Evolutionary conservation across 1,140 invertebrate genomes (phyloP).

Genomic region (Drosophila bipectinata): DNA sequence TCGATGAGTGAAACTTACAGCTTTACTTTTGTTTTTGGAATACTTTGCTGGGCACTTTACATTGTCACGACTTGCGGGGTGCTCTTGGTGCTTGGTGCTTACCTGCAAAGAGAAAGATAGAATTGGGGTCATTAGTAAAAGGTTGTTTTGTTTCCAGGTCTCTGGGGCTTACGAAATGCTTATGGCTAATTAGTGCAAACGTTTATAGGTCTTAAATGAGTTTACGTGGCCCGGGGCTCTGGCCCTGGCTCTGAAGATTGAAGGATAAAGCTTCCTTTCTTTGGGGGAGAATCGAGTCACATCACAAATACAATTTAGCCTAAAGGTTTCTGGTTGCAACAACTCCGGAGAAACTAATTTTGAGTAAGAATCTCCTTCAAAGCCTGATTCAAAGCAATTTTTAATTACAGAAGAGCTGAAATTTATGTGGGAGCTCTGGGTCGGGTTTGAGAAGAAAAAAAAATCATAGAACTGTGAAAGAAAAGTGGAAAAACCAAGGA

Average conservation of each 20-base stretch:
- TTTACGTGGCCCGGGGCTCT: conserved; percentile 7
- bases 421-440: conserved; percentile 72
- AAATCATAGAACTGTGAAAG: conserved; percentile 16
- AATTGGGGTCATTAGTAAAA: conserved; percentile 78
- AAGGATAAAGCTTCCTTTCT: conserved; percentile 4
- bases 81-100: conserved; percentile 34
- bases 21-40: conserved; percentile 24
- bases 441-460: conserved; percentile 19
- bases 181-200: conserved; percentile 52
- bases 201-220: conserved; percentile 41
- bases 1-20: conserved; percentile 72
- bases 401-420: conserved; percentile 78
- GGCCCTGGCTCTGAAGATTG: not conserved
- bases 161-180: conserved; percentile 21
- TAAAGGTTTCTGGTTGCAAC: not conserved
- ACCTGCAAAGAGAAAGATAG: conserved; percentile 74
- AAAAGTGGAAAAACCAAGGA: conserved; percentile 21
- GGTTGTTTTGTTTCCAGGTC: conserved; percentile 34
- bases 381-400: conserved; percentile 72
- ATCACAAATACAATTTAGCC: not conserved
- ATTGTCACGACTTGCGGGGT: conserved; percentile 62
- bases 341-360: conserved; percentile 61
- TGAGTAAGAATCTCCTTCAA: conserved; percentile 54
- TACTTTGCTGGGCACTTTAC: conserved; percentile 53
- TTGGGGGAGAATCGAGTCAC: not conserved